A percentile compares a stretch with the other conserved stretches of the same genome.
These are phyloP conservation scores for Acanthopleura granulata DNA, from an alignment of 2,888 invertebrate species.

Conservation along the genomic window DNA sequence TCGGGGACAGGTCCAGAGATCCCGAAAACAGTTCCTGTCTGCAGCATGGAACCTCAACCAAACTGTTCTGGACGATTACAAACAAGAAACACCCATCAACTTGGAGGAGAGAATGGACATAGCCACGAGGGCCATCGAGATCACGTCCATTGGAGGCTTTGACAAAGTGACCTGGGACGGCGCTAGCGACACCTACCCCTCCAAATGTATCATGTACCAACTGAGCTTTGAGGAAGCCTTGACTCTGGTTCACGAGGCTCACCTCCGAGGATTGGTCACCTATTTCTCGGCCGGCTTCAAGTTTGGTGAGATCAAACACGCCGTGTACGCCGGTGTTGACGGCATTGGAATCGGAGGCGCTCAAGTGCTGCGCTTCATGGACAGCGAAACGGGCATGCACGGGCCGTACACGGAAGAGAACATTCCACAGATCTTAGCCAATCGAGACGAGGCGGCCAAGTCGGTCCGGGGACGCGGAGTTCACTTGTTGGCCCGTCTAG, in stretches of 20 bases:
- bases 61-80: constrained; percentile 36
- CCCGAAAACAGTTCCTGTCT: constrained; percentile 39
- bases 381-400: constrained; percentile 45
- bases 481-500: constrained; percentile 38
- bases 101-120: constrained; percentile 40
- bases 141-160: constrained; percentile 43
- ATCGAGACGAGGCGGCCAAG: constrained; percentile 40
- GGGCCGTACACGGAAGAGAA: constrained; percentile 51
- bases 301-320: constrained; percentile 46
- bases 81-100: constrained; percentile 18
- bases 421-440: constrained; percentile 41
- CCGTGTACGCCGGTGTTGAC: constrained; percentile 46
- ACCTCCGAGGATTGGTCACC: constrained; percentile 41
- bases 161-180: constrained; percentile 49
- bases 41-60: constrained; percentile 53
- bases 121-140: constrained; percentile 39
- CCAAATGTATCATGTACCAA: constrained; percentile 53
- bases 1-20: constrained; percentile 38
- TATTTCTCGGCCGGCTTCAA: constrained; percentile 52
- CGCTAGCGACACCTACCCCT: constrained; percentile 49
- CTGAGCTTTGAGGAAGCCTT: constrained; percentile 43
- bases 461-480: constrained; percentile 39
- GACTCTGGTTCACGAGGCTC: constrained; percentile 44
- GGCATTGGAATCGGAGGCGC: constrained; percentile 48
- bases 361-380: constrained; percentile 46